phyloP scores from a whole-genome alignment of 2,113 vertebrate genomes.

The Aepyceros melampus region DNA sequence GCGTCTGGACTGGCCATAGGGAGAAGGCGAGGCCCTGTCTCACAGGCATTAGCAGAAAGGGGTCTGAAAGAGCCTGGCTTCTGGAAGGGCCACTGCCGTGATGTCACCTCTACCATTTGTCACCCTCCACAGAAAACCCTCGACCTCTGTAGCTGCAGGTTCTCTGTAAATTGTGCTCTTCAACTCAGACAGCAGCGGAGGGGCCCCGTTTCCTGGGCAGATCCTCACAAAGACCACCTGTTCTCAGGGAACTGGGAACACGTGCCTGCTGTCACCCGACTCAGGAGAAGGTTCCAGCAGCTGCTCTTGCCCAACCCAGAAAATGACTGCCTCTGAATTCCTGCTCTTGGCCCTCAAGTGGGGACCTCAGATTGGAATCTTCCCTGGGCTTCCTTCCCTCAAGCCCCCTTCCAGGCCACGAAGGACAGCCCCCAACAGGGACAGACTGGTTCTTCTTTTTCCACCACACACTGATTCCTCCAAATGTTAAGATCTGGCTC shows the following conservation, averaged over 20 bases:
- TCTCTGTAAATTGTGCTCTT: background rate
- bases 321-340: background rate
- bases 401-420: background rate
- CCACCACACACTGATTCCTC: background rate
- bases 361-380: background rate
- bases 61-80: background rate
- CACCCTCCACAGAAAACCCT: background rate
- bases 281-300: background rate
- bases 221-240: background rate
- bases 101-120: background rate
- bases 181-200: background rate
- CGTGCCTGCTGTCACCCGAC: rapidly evolving
- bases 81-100: background rate
- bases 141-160: rapidly evolving
- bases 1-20: background rate
- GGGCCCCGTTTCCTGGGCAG: background rate
- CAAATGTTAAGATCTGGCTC: background rate
- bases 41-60: background rate
- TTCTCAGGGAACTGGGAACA: background rate
- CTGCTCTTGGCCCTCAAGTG: background rate
- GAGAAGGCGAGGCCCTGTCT: background rate
- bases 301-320: background rate
- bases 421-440: background rate
- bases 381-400: background rate
- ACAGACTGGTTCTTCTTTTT: background rate